Percentiles rank a stretch among this genome's conserved stretches.
phyloP scores from a whole-genome alignment of 2,797 vertebrate genomes.

The Scyliorhinus canicula region DNA sequence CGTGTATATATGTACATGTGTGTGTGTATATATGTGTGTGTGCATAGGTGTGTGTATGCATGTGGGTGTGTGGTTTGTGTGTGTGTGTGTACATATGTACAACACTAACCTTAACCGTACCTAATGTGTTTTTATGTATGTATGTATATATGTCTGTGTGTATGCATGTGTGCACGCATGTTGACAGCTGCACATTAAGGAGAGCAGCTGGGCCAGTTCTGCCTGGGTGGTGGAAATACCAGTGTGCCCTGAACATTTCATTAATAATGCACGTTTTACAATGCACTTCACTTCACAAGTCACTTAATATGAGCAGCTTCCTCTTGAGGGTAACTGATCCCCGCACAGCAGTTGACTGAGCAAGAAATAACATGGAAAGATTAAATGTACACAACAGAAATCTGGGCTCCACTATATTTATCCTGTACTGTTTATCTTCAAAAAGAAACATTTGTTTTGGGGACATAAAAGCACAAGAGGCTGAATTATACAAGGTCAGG shows the following conservation, averaged over 20 bases:
- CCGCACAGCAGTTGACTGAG: not conserved
- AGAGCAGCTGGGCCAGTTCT: not conserved
- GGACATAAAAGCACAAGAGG: not conserved
- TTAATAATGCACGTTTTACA: not conserved
- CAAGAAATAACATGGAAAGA: not conserved
- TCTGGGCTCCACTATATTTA: not conserved
- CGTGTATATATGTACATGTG: too few relatives aligned
- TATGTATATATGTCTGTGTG: too few relatives aligned
- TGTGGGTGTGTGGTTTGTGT: too few relatives aligned
- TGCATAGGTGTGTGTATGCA: too few relatives aligned
- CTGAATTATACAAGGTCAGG: not conserved
- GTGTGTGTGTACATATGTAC: too few relatives aligned
- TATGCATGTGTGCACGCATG: too few relatives aligned
- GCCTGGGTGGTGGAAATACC: not conserved
- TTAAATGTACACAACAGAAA: not conserved
- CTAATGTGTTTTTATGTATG: too few relatives aligned
- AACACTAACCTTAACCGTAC: too few relatives aligned
- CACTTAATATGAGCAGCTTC: constrained; percentile 5
- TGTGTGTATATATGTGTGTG: too few relatives aligned
- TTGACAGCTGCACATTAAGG: not conserved
- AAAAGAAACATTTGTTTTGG: not conserved
- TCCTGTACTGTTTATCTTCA: not conserved
- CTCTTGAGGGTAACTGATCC: not conserved
- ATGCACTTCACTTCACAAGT: constrained; percentile 6
- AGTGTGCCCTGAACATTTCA: not conserved